A percentile compares a stretch with the other conserved stretches of the same genome.
Conservation (phyloP, 2,888 invertebrate genomes). For the Lepidonotus clava region DNA sequence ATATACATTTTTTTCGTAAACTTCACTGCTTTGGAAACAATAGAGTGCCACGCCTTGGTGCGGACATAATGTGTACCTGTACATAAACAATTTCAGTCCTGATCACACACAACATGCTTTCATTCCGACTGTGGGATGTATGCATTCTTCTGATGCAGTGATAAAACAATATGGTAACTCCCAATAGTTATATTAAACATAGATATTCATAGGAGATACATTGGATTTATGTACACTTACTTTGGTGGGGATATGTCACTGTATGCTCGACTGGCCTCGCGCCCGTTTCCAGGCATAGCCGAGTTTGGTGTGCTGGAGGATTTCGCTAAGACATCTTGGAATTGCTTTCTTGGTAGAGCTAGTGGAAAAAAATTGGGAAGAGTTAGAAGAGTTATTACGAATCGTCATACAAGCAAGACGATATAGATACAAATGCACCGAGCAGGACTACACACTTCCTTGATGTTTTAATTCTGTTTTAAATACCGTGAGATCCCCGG, state of each 20-base stretch:
- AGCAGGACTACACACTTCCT: too few species aligned
- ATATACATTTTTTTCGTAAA: background rate
- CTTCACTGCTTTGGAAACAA: background rate
- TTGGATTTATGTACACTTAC: too few species aligned
- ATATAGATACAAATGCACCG: too few species aligned
- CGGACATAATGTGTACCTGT: background rate
- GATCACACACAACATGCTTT: background rate
- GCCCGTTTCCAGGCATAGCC: background rate
- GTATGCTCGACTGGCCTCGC: slow-evolving; percentile 5
- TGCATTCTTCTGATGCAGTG: too few species aligned
- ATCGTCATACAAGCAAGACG: background rate
- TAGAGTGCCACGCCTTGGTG: background rate
- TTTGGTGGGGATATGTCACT: slow-evolving; percentile 32
- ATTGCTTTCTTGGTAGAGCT: slow-evolving; percentile 75
- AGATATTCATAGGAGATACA: too few species aligned
- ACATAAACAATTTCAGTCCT: background rate
- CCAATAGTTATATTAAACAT: too few species aligned
- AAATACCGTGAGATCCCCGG: too few species aligned
- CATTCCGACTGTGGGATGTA: background rate
- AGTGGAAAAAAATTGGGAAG: background rate
- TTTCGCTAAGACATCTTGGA: slow-evolving; percentile 75
- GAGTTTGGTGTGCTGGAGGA: slow-evolving; percentile 60
- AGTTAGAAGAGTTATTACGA: background rate
- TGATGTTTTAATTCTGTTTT: too few species aligned
- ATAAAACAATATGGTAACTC: too few species aligned